phyloP scores from a whole-genome alignment of 1,140 invertebrate species.

The Zaprionus camerounensis region DNA sequence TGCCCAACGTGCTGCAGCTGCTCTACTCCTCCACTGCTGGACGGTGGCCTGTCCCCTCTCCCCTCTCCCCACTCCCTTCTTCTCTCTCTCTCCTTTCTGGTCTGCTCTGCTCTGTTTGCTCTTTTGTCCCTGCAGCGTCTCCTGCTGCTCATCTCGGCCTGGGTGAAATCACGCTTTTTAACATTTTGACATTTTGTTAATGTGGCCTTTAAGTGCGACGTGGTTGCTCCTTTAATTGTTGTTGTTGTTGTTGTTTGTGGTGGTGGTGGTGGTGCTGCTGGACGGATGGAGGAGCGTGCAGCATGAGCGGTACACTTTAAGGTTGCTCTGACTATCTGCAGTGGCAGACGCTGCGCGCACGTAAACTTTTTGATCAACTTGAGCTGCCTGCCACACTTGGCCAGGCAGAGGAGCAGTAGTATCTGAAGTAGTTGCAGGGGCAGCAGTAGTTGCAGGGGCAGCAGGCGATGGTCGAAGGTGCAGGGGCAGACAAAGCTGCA shows the following conservation, averaged over 20 bases:
- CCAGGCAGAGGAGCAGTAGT: not conserved
- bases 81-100: not conserved
- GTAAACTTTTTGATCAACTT: slow-evolving; percentile 45
- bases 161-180: slow-evolving; percentile 76
- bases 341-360: slow-evolving; percentile 16
- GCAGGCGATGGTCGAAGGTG: too few relatives aligned
- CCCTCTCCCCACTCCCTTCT: too few relatives aligned
- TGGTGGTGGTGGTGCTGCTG: not conserved
- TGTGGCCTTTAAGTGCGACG: slow-evolving; percentile 49
- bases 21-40: not conserved
- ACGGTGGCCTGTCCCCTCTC: not conserved
- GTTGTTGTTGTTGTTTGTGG: not conserved
- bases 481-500: not conserved
- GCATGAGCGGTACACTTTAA: slow-evolving; percentile 1
- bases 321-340: slow-evolving; percentile 27
- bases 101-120: slow-evolving; percentile 33
- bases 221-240: not conserved
- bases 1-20: slow-evolving; percentile 44
- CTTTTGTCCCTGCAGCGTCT: slow-evolving; percentile 44
- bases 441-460: not conserved
- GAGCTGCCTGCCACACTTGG: slow-evolving; percentile 14
- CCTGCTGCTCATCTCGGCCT: slow-evolving; percentile 15
- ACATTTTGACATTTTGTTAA: slow-evolving; percentile 82
- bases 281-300: not conserved
- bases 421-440: not conserved